Evolutionary conservation across 2,888 invertebrate species (phyloP).

Genomic region (Sussaba pulchella): DNA sequence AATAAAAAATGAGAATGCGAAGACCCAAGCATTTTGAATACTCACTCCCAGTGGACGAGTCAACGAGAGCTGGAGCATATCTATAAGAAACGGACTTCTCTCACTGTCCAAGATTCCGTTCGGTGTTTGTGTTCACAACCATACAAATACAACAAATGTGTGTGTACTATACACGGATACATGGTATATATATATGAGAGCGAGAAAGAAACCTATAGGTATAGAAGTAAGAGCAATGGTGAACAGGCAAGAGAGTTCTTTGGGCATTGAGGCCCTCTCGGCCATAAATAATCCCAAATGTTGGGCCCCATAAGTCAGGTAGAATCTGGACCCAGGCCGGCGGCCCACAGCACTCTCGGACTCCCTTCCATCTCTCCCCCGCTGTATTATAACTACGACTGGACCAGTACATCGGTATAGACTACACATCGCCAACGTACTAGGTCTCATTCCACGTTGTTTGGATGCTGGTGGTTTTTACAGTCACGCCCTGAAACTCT

Average conservation of each 20-base stretch:
- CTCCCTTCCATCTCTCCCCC: conserved; percentile 12
- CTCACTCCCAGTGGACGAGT: conserved; percentile 24
- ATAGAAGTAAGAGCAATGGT: conserved; percentile 53
- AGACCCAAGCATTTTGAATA: conserved; percentile 7
- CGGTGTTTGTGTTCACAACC: conserved; percentile 54
- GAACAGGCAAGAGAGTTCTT: conserved; percentile 69
- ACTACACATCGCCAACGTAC: conserved; percentile 34
- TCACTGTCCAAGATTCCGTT: conserved; percentile 37
- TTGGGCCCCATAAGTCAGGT: conserved; percentile 83
- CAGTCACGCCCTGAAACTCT: conserved; percentile 81
- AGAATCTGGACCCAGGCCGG: conserved; percentile 77
- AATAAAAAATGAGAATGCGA: background rate
- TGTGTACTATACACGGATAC: conserved; percentile 44
- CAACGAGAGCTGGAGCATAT: conserved; percentile 26
- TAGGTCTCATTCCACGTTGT: conserved; percentile 72
- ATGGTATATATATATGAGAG: conserved; percentile 33
- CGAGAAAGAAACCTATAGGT: background rate
- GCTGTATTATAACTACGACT: conserved; percentile 55
- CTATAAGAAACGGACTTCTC: conserved; percentile 38
- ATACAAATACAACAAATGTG: conserved; percentile 30
- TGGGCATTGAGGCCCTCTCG: conserved; percentile 74
- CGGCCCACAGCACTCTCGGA: conserved; percentile 15
- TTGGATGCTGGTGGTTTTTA: conserved; percentile 82
- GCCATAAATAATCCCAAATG: conserved; percentile 82
- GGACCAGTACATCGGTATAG: conserved; percentile 25